Evolutionary conservation across 2,113 vertebrate genomes (phyloP), one percentile per base, ranked within the genome.

Genomic region (Podocnemis expansa): DNA sequence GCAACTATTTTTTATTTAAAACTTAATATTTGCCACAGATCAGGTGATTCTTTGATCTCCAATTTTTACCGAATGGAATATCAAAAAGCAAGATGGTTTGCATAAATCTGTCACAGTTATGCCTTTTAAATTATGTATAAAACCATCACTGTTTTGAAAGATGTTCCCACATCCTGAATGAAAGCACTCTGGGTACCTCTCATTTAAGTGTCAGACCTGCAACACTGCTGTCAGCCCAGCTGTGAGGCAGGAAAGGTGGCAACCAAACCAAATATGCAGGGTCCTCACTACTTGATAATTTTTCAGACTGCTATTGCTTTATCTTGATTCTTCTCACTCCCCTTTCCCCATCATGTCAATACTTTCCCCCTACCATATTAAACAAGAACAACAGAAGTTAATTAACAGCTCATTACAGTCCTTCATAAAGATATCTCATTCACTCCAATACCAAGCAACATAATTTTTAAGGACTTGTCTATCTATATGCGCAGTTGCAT

Each of bases 121-220:
- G 91, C 67, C 87, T 86, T 56, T 91, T 90, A 95, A 96, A 95
- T 97, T 97, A 96, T 96, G 94, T 88, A 96, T 92, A 83, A 94
- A 96, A 84, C 93, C 93, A 95, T 90, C 87, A 96, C 95, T 97
- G 96, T 97, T 97, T 97, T 97, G 96, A 96, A 96, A 93, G 85
- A 78, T 12, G 85, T 73, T 86, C 86, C 78, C 34, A 67, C 45
- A 4, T 10, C 22, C 80, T 17, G 3, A 79, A 91, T 93, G 91
- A 19, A 24, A 91, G 91, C 85, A 82, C 93, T 56, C 24, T 82
- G 94, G 91, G 92, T 95, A 91, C 91, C 95, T 96, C 93, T 93
- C 97, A 96, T 89, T 96, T 41, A 8, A 5, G 58, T 96, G 95
- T 96, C 95, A 97, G 89, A 67, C 73, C 90, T 92, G 76, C 55